Evolutionary conservation across 2,888 invertebrate species (phyloP).

Genomic region (Lysandra coridon): DNA sequence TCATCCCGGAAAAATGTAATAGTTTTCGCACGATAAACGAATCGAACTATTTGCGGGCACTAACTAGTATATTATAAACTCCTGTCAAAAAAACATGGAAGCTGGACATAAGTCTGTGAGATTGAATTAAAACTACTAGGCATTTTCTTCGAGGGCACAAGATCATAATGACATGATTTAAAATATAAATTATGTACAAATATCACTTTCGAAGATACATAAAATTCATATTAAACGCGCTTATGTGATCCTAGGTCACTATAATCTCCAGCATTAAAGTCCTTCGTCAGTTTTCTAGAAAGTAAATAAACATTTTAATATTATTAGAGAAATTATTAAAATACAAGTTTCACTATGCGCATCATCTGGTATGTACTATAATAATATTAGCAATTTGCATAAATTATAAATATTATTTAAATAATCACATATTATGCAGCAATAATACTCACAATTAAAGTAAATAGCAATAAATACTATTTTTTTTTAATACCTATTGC

Average conservation of each 20-base stretch:
- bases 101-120: too few relatives aligned
- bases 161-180: not conserved
- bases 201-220: constrained; percentile 1
- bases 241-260: not conserved
- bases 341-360: not conserved
- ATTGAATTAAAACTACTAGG: not conserved
- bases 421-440: not conserved
- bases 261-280: not conserved
- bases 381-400: not conserved
- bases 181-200: not conserved
- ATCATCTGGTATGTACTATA: not conserved
- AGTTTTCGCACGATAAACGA: too few relatives aligned
- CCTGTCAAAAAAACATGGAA: too few relatives aligned
- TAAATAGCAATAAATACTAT: not conserved
- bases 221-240: not conserved
- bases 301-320: constrained; percentile 8
- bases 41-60: too few relatives aligned
- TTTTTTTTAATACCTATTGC: not conserved
- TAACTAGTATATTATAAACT: too few relatives aligned
- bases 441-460: not conserved
- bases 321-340: constrained; percentile 22
- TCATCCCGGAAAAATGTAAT: too few relatives aligned
- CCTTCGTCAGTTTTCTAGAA: not conserved
- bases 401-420: not conserved
- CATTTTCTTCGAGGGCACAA: not conserved